A percentile compares a stretch with the other conserved stretches of the same genome.
Evolutionary conservation across 2,797 vertebrate species (phyloP).

Genomic region (Rhadinocentrus ornatus): DNA sequence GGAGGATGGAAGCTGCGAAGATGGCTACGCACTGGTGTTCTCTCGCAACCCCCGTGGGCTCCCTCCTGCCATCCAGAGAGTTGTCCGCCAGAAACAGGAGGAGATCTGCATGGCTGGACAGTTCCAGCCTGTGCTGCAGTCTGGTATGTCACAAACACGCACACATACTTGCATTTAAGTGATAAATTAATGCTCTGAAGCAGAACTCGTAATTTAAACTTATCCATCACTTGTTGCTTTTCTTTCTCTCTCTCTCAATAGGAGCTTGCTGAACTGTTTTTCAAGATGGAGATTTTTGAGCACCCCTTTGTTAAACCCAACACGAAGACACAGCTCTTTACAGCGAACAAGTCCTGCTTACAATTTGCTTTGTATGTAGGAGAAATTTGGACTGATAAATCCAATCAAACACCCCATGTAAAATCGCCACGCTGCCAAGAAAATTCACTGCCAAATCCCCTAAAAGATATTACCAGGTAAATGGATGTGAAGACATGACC

Average conservation of each 20-base stretch:
- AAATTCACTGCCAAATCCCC: slow-evolving; percentile 15
- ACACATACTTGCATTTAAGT: slow-evolving; percentile 6
- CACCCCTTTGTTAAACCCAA: slow-evolving; percentile 6
- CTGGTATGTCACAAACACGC: slow-evolving; percentile 69
- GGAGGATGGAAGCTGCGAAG: slow-evolving; percentile 89
- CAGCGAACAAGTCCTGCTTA: slow-evolving; percentile 16
- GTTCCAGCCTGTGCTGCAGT: slow-evolving; percentile 92
- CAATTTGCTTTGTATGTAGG: background rate
- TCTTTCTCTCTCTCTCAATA: slow-evolving; percentile 46
- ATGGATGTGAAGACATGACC: slow-evolving; percentile 6
- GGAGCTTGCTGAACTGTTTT: slow-evolving; percentile 71
- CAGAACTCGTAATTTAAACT: slow-evolving; percentile 19
- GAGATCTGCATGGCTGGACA: slow-evolving; percentile 92
- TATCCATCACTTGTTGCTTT: slow-evolving; percentile 31
- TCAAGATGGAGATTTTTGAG: background rate
- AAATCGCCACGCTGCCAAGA: background rate
- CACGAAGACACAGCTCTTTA: slow-evolving; percentile 13
- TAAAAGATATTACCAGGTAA: background rate
- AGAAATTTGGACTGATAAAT: background rate
- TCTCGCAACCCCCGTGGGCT: slow-evolving; percentile 91
- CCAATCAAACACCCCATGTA: background rate
- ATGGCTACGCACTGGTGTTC: slow-evolving; percentile 90
- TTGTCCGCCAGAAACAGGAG: slow-evolving; percentile 90
- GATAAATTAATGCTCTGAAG: background rate
- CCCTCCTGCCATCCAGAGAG: slow-evolving; percentile 87